Evolutionary conservation across 1,140 invertebrate species (phyloP).

Genomic region (Eufriesea mexicana): DNA sequence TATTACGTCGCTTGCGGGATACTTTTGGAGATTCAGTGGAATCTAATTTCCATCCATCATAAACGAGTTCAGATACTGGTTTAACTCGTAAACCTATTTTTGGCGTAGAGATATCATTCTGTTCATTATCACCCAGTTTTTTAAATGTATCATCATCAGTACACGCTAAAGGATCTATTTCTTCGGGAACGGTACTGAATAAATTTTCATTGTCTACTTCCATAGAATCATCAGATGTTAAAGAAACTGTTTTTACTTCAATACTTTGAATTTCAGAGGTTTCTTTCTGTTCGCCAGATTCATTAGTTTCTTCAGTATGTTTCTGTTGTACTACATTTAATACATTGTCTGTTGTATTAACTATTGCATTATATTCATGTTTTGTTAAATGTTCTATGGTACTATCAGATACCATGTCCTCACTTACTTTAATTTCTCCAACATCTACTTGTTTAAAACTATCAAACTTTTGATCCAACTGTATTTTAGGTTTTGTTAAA

Average conservation of each 20-base stretch:
- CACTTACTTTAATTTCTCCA: slow-evolving; percentile 10
- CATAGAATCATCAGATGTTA: slow-evolving; percentile 73
- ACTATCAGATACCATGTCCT: background rate
- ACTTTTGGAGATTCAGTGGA: slow-evolving; percentile 61
- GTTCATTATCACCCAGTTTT: slow-evolving; percentile 38
- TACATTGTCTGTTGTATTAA: background rate
- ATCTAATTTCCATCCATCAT: slow-evolving; percentile 76
- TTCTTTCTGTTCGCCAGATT: slow-evolving; percentile 26
- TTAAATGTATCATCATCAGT: slow-evolving; percentile 61
- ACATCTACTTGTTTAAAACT: slow-evolving; percentile 6
- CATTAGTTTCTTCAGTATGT: background rate
- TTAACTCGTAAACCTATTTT: slow-evolving; percentile 76
- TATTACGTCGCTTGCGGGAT: slow-evolving; percentile 77
- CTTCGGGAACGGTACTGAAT: slow-evolving; percentile 70
- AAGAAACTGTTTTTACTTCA: slow-evolving; percentile 48
- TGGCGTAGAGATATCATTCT: slow-evolving; percentile 16
- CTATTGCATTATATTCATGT: slow-evolving; percentile 15
- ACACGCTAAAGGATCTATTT: slow-evolving; percentile 72
- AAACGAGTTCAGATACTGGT: slow-evolving; percentile 73
- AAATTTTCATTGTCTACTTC: slow-evolving; percentile 72
- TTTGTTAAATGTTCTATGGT: slow-evolving; percentile 16
- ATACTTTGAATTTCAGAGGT: slow-evolving; percentile 60
- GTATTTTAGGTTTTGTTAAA: slow-evolving; percentile 8
- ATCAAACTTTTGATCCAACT: slow-evolving; percentile 31
- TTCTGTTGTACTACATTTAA: slow-evolving; percentile 8